Percentiles rank a stretch among this genome's conserved stretches.
phyloP scores from a whole-genome alignment of 2,888 invertebrate species.

The Cyclophora albipunctata region DNA sequence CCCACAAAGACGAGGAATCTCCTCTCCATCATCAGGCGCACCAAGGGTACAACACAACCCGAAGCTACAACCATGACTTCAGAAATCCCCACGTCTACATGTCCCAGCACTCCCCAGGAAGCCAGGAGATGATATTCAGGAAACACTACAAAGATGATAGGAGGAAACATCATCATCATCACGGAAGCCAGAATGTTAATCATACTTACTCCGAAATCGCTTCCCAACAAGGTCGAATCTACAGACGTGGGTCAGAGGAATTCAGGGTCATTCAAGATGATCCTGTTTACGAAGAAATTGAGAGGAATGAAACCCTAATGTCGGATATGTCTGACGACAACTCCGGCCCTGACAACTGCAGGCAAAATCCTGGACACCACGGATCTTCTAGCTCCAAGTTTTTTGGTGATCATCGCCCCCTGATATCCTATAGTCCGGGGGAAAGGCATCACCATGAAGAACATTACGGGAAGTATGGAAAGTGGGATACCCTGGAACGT shows the following conservation, averaged over 20 bases:
- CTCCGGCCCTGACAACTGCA: conserved; percentile 77
- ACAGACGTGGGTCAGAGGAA: conserved; percentile 72
- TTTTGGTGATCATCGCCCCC: conserved; percentile 87
- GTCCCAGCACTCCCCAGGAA: conserved; percentile 67
- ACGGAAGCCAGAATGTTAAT: conserved; percentile 77
- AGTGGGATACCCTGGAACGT: conserved; percentile 71
- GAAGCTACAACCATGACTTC: conserved; percentile 68
- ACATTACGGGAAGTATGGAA: conserved; percentile 66
- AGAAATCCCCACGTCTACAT: conserved; percentile 67
- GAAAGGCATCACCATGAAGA: conserved; percentile 74
- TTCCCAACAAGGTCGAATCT: conserved; percentile 64
- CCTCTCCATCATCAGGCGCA: conserved; percentile 55
- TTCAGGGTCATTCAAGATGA: conserved; percentile 79
- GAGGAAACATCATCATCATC: conserved; percentile 67
- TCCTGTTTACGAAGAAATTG: conserved; percentile 88
- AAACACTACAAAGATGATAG: conserved; percentile 67
- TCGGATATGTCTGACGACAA: conserved; percentile 86
- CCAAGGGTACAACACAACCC: conserved; percentile 62
- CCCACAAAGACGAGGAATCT: conserved; percentile 58
- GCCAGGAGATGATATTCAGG: conserved; percentile 63
- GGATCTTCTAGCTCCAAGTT: conserved; percentile 78
- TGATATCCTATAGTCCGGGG: conserved; percentile 85
- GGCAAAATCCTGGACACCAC: conserved; percentile 78
- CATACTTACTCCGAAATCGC: conserved; percentile 87
- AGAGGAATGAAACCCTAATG: conserved; percentile 81